Evolutionary conservation across 92 coral and sea anemone species (phyloP).

Genomic region (Umimayanthus kanabou): DNA sequence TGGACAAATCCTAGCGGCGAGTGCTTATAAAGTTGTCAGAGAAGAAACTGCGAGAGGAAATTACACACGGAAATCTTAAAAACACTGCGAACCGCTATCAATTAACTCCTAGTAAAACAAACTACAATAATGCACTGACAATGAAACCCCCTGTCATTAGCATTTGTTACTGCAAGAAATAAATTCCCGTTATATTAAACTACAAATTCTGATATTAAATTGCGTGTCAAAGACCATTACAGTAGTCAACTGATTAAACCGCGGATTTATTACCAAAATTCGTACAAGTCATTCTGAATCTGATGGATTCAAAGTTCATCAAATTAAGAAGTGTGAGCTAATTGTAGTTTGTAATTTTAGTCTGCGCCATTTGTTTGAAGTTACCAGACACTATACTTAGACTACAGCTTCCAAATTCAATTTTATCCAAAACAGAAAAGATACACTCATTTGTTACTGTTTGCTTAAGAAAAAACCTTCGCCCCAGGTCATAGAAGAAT

Average conservation of each 20-base stretch:
- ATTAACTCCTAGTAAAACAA: slow-evolving; percentile 60
- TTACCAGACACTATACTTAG: background rate
- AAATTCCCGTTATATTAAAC: slow-evolving; percentile 42
- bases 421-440: slow-evolving; percentile 2
- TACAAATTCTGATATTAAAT: slow-evolving; percentile 32
- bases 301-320: slow-evolving; percentile 15
- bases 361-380: background rate
- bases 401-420: slow-evolving; percentile 7
- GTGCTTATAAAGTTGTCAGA: slow-evolving; percentile 40
- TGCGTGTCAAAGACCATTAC: slow-evolving; percentile 37
- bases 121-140: slow-evolving; percentile 48
- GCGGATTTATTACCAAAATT: slow-evolving; percentile 4
- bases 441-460: slow-evolving; percentile 20
- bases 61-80: slow-evolving; percentile 53
- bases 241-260: slow-evolving; percentile 12
- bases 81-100: slow-evolving; percentile 64
- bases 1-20: slow-evolving; percentile 13
- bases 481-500: slow-evolving; percentile 15
- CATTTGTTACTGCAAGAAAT: slow-evolving; percentile 25
- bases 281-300: background rate
- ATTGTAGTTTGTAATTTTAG: background rate
- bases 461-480: background rate
- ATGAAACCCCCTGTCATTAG: slow-evolving; percentile 12
- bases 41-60: slow-evolving; percentile 30
- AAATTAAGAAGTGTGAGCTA: slow-evolving; percentile 4